Evolutionary conservation across 2,888 invertebrate genomes (phyloP), one percentile per base, ranked within the genome.

Genomic region (Cerastoderma edule): DNA sequence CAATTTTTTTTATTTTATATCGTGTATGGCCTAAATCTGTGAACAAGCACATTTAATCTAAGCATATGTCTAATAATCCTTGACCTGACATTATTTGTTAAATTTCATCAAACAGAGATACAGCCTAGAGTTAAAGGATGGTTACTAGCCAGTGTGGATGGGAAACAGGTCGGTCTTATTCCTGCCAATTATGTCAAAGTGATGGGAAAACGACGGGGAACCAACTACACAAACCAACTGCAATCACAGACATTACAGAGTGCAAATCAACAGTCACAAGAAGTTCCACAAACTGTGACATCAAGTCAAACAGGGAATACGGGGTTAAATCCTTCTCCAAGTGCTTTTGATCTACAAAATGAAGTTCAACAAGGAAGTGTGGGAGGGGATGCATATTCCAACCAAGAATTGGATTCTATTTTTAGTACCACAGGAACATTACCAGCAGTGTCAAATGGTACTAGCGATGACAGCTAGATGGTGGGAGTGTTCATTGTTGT

Each of bases 81-180:
- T n/a, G n/a, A n/a, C n/a, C n/a, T n/a, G n/a, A n/a, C n/a, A n/a
- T n/a, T n/a, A n/a, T n/a, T n/a, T n/a, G n/a, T n/a, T n/a, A n/a
- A n/a, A n/a, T n/a, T n/a, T n/a, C n/a, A n/a, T n/a, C n/a, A n/a
- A n/a, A 94, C 95, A 90, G 95, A 96, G 83, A 94, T 97, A 30
- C 98, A 99, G 93, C 95, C 95, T 3, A 90, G 92, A 78, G 89
- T 94, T 8, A 91, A 93, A 78, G 94, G 91, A 44, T 94, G 94
- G 94, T 90, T 94, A 10, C 84, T 95, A 69, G 94, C 93, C 0
- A 91, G 92, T 75, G 90, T 92, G 8, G 94, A 94, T 88, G 94
- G 94, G 56, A 88, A 91, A 64, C 92, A 91, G 70, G 91, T 91
- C 30, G 95, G 95, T 8, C 86, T 94, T 1, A 92, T 95, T 65